phyloP scores from a whole-genome alignment of 2,797 vertebrate genomes.

The Graptemys geographica region DNA sequence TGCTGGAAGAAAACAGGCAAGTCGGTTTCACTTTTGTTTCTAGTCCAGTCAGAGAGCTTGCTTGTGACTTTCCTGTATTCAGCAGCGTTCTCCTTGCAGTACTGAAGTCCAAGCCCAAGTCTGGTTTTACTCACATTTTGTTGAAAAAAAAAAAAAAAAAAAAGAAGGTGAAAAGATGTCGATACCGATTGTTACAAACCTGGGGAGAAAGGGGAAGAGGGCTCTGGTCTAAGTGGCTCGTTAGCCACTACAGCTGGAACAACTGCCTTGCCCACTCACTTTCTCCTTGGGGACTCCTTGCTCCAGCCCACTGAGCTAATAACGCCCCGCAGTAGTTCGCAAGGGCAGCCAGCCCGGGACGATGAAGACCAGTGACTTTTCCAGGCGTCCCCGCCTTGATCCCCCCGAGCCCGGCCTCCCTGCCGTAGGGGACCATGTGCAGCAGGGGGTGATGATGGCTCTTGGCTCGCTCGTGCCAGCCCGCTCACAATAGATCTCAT shows the following conservation, averaged over 20 bases:
- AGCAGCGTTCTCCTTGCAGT: no score
- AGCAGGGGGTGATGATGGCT: not conserved
- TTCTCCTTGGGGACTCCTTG: no score
- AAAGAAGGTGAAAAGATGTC: no score
- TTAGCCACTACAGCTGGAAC: no score
- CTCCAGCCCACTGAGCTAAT: not conserved
- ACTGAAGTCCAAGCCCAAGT: not conserved
- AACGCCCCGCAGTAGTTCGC: not conserved
- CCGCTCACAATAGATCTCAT: not conserved
- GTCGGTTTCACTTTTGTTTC: not conserved
- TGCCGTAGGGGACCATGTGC: no score
- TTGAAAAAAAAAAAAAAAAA: not conserved
- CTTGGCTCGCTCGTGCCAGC: not conserved
- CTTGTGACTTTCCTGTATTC: not conserved
- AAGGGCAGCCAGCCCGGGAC: not conserved
- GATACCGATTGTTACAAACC: not conserved
- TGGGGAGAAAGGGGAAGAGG: not conserved
- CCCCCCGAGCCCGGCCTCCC: not conserved
- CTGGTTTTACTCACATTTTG: not conserved
- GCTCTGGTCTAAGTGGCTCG: not conserved
- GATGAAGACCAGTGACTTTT: not conserved
- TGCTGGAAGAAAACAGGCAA: not conserved
- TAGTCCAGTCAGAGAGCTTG: not conserved
- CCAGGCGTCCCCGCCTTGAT: not conserved
- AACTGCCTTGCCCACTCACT: not conserved